Conservation (phyloP, 2,113 vertebrate species). For the Myiozetetes cayanensis region DNA sequence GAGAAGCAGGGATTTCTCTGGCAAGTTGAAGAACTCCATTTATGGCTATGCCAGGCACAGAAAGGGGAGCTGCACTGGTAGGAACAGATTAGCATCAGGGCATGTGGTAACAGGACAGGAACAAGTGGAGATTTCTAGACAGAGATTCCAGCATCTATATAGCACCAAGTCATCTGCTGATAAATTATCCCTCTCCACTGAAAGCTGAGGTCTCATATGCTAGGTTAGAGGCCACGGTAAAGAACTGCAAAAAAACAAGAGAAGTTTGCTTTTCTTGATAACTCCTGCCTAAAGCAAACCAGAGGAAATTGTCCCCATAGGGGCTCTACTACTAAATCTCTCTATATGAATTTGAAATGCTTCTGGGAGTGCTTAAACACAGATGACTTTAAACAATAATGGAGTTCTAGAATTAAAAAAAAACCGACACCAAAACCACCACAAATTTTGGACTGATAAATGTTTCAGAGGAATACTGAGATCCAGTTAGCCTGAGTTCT, state of each 20-base stretch:
- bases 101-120: neutral
- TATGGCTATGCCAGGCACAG: neutral
- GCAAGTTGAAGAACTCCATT: neutral
- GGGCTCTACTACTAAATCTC: conserved; percentile 44
- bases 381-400: conserved; percentile 39
- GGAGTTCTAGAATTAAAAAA: neutral
- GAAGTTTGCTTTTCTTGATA: conserved; percentile 58
- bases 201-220: neutral
- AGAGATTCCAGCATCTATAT: neutral
- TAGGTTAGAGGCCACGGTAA: neutral
- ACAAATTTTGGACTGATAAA: neutral
- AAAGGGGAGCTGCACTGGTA: neutral
- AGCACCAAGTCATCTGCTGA: neutral
- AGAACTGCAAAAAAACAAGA: conserved; percentile 41
- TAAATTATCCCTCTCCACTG: neutral
- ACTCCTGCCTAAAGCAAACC: conserved; percentile 46
- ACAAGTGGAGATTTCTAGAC: neutral
- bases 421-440: neutral
- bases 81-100: neutral
- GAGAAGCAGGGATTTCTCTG: neutral
- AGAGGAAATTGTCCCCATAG: conserved; percentile 48
- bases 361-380: conserved; percentile 51
- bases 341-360: conserved; percentile 48
- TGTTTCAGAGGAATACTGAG: neutral
- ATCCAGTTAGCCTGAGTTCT: neutral